A percentile compares a stretch with the other conserved stretches of the same genome.
phyloP scores from a whole-genome alignment of 2,888 invertebrate species.

The Amaurobius ferox region DNA sequence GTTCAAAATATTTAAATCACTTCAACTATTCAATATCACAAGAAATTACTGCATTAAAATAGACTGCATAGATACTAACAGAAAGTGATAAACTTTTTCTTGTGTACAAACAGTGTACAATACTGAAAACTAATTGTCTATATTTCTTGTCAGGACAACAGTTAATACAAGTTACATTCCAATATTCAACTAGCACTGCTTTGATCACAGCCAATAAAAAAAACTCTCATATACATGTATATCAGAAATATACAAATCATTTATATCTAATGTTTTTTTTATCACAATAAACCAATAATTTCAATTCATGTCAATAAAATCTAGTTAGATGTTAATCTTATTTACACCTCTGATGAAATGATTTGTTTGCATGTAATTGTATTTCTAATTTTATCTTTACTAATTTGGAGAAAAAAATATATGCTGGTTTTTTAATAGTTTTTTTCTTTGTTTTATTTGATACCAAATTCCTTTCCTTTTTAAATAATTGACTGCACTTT shows the following conservation, averaged over 20 bases:
- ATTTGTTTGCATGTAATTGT: no score
- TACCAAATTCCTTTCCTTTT: no score
- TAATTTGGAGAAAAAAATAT: no score
- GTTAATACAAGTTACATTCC: background rate
- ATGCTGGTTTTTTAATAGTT: no score
- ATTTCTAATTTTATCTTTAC: no score
- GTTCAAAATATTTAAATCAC: constrained; percentile 38
- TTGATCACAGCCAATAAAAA: constrained; percentile 12
- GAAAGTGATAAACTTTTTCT: constrained; percentile 13
- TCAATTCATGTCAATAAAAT: no score
- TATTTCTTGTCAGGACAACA: background rate
- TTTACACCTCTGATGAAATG: no score
- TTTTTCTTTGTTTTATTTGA: no score
- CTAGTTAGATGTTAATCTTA: no score
- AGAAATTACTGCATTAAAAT: constrained; percentile 59
- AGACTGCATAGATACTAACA: constrained; percentile 49
- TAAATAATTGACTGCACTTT: no score
- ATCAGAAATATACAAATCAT: constrained; percentile 5
- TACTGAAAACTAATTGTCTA: constrained; percentile 14
- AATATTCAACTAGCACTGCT: background rate
- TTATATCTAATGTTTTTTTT: background rate
- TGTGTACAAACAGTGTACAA: background rate
- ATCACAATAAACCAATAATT: constrained; percentile 2
- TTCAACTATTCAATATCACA: constrained; percentile 53
- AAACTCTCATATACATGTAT: constrained; percentile 1